These are phyloP conservation scores for Chrysotoxum bicinctum DNA, from an alignment of 2,888 invertebrate genomes.

Conservation along the genomic window DNA sequence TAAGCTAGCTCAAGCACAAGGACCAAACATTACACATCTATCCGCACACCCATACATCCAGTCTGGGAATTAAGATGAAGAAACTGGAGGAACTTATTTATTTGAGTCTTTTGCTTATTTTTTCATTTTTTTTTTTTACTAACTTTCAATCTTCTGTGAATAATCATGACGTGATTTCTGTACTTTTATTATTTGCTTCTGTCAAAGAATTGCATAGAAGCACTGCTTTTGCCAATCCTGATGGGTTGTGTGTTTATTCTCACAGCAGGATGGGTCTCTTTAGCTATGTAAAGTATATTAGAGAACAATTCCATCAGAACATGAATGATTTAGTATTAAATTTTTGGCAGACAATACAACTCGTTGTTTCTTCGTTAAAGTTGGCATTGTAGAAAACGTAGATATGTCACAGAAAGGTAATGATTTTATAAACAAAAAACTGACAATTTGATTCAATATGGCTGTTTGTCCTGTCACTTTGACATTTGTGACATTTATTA, in stretches of 20 bases:
- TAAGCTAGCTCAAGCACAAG: conserved; percentile 48
- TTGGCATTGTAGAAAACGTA: neutral
- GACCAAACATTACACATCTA: conserved; percentile 16
- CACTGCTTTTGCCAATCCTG: neutral
- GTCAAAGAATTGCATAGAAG: conserved; percentile 52
- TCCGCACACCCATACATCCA: neutral
- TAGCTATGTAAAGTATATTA: conserved; percentile 35
- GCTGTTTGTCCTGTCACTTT: conserved; percentile 41
- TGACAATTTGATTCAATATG: conserved; percentile 50
- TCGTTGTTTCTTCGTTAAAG: neutral
- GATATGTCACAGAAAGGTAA: neutral
- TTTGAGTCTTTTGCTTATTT: conserved; percentile 10
- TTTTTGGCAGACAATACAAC: conserved; percentile 6
- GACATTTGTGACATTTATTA: conserved; percentile 53
- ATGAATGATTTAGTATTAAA: conserved; percentile 36
- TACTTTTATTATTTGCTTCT: conserved; percentile 61
- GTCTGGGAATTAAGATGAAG: neutral
- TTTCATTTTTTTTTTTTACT: neutral
- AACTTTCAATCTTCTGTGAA: conserved; percentile 60
- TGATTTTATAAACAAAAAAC: neutral
- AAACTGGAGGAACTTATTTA: conserved; percentile 11
- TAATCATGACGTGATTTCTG: conserved; percentile 67
- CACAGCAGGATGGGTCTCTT: neutral
- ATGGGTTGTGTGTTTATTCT: neutral
- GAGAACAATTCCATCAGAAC: conserved; percentile 19